These are phyloP conservation scores for Periophthalmus modestus DNA, from an alignment of 2,113 vertebrate genomes.

Conservation along the genomic window DNA sequence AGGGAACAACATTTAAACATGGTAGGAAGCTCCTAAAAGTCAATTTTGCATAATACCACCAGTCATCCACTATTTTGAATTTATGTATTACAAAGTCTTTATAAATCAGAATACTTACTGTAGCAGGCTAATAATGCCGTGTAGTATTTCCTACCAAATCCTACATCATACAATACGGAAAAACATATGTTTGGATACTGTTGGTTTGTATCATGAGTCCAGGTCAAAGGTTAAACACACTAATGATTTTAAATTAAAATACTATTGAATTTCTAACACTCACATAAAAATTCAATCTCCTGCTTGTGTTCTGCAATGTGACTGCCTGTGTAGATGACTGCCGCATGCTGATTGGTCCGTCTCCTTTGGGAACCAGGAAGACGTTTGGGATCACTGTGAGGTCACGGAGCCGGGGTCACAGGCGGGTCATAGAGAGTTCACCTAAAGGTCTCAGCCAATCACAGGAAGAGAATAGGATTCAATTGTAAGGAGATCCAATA, in stretches of 20 bases:
- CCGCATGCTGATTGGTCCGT: background rate
- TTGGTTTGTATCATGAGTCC: background rate
- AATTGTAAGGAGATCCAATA: slow-evolving; percentile 4
- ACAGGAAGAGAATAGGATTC: background rate
- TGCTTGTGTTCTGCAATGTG: background rate
- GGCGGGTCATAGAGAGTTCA: slow-evolving; percentile 25
- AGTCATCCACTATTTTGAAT: too few species aligned
- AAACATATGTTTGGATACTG: too few species aligned
- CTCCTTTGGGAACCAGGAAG: background rate
- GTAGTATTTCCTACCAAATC: too few species aligned
- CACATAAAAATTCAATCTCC: background rate
- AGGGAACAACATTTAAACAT: too few species aligned
- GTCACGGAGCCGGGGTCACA: slow-evolving; percentile 16
- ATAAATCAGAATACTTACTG: too few species aligned
- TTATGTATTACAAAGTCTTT: too few species aligned
- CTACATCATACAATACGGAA: too few species aligned
- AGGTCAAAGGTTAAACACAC: background rate
- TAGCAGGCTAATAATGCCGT: too few species aligned
- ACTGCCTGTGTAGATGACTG: background rate
- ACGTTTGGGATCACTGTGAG: slow-evolving; percentile 11
- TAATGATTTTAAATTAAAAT: background rate
- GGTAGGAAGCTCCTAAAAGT: too few species aligned
- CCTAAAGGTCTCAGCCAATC: slow-evolving; percentile 1
- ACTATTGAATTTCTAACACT: background rate
- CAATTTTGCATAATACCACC: too few species aligned